phyloP scores from a whole-genome alignment of 2,797 vertebrate species.

The Arrhamphus sclerolepis region DNA sequence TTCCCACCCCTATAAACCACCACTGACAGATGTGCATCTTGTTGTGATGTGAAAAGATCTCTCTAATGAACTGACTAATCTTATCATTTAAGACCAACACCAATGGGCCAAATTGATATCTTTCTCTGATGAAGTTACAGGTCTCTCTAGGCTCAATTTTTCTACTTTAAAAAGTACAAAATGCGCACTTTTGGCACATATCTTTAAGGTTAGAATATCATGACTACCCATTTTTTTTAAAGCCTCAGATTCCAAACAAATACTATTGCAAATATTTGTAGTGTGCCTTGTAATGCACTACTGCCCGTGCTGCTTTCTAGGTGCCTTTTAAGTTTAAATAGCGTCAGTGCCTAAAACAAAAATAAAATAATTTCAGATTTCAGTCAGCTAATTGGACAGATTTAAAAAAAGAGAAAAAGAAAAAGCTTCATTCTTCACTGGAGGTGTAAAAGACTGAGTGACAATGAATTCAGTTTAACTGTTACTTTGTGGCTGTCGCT shows the following conservation, averaged over 20 bases:
- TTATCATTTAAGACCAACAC: slow-evolving; percentile 46
- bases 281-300: slow-evolving; percentile 19
- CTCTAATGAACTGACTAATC: slow-evolving; percentile 42
- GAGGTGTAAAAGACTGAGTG: slow-evolving; percentile 59
- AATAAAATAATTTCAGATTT: slow-evolving; percentile 53
- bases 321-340: slow-evolving; percentile 16
- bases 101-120: slow-evolving; percentile 26
- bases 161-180: slow-evolving; percentile 22
- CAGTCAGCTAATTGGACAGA: slow-evolving; percentile 53
- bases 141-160: slow-evolving; percentile 21
- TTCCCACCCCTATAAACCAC: slow-evolving; percentile 20
- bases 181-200: slow-evolving; percentile 70
- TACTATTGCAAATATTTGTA: slow-evolving; percentile 33
- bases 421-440: slow-evolving; percentile 68
- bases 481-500: slow-evolving; percentile 43
- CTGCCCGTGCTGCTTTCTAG: slow-evolving; percentile 13
- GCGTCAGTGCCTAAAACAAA: slow-evolving; percentile 28
- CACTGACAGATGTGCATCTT: slow-evolving; percentile 56
- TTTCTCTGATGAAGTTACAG: slow-evolving; percentile 28
- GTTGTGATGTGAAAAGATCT: slow-evolving; percentile 37
- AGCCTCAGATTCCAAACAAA: slow-evolving; percentile 10
- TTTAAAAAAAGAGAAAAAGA: too few species aligned
- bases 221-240: slow-evolving; percentile 19
- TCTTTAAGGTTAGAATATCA: slow-evolving; percentile 35
- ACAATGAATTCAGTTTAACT: slow-evolving; percentile 53